A percentile compares a stretch with the other conserved stretches of the same genome.
phyloP scores from a whole-genome alignment of 2,797 vertebrate genomes.

The Heteromormyrus szaboi region DNA sequence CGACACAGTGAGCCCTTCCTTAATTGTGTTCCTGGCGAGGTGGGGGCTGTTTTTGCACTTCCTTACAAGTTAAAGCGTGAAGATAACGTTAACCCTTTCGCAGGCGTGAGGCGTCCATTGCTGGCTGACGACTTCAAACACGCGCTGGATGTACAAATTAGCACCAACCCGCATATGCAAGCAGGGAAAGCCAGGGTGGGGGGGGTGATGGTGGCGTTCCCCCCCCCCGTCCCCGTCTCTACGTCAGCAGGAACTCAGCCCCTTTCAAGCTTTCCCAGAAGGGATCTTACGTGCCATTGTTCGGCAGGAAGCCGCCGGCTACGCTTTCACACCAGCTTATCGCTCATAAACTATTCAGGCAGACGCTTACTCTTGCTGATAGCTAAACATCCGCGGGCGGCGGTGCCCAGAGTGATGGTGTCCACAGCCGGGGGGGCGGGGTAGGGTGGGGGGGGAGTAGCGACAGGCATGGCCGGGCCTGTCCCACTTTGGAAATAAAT shows the following conservation, averaged over 20 bases:
- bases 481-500: not conserved
- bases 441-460: not conserved
- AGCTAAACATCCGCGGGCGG: conserved; percentile 45
- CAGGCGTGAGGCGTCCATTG: not conserved
- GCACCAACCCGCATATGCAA: not conserved
- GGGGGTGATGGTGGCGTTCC: conserved; percentile 35
- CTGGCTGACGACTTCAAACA: not conserved
- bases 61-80: not conserved
- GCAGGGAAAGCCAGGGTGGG: conserved; percentile 26
- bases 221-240: conserved; percentile 29
- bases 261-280: conserved; percentile 65
- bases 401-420: conserved; percentile 25
- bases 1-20: not conserved
- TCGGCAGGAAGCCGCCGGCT: conserved; percentile 59
- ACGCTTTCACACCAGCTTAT: conserved; percentile 64
- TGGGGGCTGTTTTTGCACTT: not conserved
- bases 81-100: not conserved
- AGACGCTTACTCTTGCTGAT: conserved; percentile 61
- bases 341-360: conserved; percentile 72
- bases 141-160: not conserved
- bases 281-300: conserved; percentile 52
- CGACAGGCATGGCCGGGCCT: not conserved
- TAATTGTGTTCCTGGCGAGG: not conserved
- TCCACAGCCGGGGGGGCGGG: not conserved
- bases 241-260: conserved; percentile 16